phyloP scores from a whole-genome alignment of 2,113 vertebrate genomes.

The Symphodus melops region DNA sequence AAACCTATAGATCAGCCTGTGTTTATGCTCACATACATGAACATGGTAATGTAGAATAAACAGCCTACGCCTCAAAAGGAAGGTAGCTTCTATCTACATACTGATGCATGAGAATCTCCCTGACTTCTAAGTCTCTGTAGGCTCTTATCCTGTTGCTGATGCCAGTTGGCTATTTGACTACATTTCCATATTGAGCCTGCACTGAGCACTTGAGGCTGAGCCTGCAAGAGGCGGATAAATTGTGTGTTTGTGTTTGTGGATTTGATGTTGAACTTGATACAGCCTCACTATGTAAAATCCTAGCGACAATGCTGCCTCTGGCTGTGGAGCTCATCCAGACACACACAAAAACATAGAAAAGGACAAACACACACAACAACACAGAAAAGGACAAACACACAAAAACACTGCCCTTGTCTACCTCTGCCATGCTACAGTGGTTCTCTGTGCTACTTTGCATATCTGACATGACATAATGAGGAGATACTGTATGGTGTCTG shows the following conservation, averaged over 20 bases:
- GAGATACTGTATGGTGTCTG: constrained; percentile 55
- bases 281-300: constrained; percentile 37
- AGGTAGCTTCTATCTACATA: background rate
- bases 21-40: constrained; percentile 4
- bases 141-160: constrained; percentile 34
- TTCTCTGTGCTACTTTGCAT: constrained; percentile 60
- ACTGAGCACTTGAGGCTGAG: constrained; percentile 22
- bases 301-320: constrained; percentile 3
- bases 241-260: constrained; percentile 24
- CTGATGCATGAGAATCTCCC: constrained; percentile 4
- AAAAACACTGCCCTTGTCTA: constrained; percentile 12
- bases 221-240: constrained; percentile 34
- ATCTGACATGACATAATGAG: constrained; percentile 61
- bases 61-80: background rate
- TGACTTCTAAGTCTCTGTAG: constrained; percentile 10
- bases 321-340: constrained; percentile 8
- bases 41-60: constrained; percentile 13
- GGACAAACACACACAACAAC: constrained; percentile 17
- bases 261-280: constrained; percentile 34
- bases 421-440: constrained; percentile 31
- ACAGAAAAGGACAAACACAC: constrained; percentile 4
- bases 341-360: constrained; percentile 17
- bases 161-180: constrained; percentile 77
- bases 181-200: constrained; percentile 69
- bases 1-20: background rate